Percentiles rank a stretch among this genome's conserved stretches.
Evolutionary conservation across 2,113 vertebrate genomes (phyloP).

Genomic region (Entelurus aequoreus): DNA sequence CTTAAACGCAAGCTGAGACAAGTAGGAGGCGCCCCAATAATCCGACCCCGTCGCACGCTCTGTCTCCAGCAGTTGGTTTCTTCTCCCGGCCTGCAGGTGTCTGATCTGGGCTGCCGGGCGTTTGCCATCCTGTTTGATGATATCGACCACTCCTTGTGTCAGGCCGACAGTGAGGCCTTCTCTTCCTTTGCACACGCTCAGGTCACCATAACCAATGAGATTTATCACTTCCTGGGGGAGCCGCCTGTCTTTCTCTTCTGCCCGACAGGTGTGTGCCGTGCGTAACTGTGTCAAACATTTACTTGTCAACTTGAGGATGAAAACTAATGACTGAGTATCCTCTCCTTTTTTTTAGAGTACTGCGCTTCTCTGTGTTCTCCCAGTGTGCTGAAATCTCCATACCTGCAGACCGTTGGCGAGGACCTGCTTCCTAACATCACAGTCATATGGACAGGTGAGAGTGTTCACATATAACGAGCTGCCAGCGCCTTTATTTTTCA

Average conservation of each 20-base stretch:
- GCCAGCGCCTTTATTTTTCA: too few relatives aligned
- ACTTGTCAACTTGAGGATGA: too few relatives aligned
- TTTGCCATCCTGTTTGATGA: slow-evolving; percentile 84
- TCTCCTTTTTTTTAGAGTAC: slow-evolving; percentile 65
- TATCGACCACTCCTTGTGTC: slow-evolving; percentile 84
- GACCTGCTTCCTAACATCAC: slow-evolving; percentile 76
- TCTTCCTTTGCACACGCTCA: slow-evolving; percentile 83
- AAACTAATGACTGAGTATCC: background rate
- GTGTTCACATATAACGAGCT: too few relatives aligned
- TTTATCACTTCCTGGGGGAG: slow-evolving; percentile 77
- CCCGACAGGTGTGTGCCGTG: slow-evolving; percentile 75
- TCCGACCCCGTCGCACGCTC: background rate
- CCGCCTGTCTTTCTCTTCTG: slow-evolving; percentile 83
- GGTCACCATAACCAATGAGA: slow-evolving; percentile 79
- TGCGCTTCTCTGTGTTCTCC: slow-evolving; percentile 81
- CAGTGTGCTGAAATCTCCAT: slow-evolving; percentile 76
- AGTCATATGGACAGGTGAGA: slow-evolving; percentile 83
- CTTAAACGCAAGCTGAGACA: slow-evolving; percentile 84
- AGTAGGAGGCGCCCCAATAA: slow-evolving; percentile 45
- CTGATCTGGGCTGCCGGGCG: slow-evolving; percentile 78
- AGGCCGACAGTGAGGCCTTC: slow-evolving; percentile 80
- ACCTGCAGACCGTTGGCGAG: slow-evolving; percentile 77
- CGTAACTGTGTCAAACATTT: background rate
- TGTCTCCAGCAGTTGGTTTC: background rate
- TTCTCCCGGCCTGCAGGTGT: slow-evolving; percentile 63